Percentiles rank a stretch among this genome's conserved stretches.
Conservation (phyloP, 2,113 vertebrate genomes). For the Excalfactoria chinensis region DNA sequence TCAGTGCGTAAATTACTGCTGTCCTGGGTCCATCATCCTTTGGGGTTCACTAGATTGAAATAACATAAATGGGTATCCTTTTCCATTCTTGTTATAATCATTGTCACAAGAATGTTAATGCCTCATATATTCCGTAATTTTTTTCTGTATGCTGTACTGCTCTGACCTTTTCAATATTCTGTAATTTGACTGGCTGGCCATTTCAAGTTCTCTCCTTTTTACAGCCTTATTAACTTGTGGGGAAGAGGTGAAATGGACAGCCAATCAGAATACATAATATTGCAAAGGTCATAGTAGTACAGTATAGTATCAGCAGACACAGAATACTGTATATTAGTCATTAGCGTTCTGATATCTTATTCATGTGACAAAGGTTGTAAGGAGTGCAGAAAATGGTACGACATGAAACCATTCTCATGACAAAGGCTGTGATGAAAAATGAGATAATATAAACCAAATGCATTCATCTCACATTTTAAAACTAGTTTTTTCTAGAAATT, state of each 20-base stretch:
- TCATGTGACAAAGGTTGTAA: slow-evolving; percentile 81
- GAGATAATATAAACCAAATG: slow-evolving; percentile 65
- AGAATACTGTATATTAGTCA: slow-evolving; percentile 68
- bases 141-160: slow-evolving; percentile 77
- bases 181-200: slow-evolving; percentile 83
- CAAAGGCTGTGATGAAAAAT: slow-evolving; percentile 64
- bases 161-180: slow-evolving; percentile 88
- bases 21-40: slow-evolving; percentile 30
- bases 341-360: slow-evolving; percentile 82
- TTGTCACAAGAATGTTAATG: slow-evolving; percentile 86
- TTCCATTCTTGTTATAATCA: slow-evolving; percentile 81
- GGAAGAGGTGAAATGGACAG: slow-evolving; percentile 79
- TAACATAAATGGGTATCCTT: slow-evolving; percentile 76
- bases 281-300: slow-evolving; percentile 79
- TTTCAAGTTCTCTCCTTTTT: slow-evolving; percentile 82
- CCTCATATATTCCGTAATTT: slow-evolving; percentile 85
- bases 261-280: slow-evolving; percentile 82
- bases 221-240: slow-evolving; percentile 84
- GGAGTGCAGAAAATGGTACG: slow-evolving; percentile 71
- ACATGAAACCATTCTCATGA: slow-evolving; percentile 69
- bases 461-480: slow-evolving; percentile 45
- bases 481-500: background rate
- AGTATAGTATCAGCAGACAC: slow-evolving; percentile 61
- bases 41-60: slow-evolving; percentile 75
- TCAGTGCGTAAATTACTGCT: slow-evolving; percentile 53